Base-by-base conservation (phyloP, 2,888 invertebrate species). In the Lycaena phlaeas region DNA sequence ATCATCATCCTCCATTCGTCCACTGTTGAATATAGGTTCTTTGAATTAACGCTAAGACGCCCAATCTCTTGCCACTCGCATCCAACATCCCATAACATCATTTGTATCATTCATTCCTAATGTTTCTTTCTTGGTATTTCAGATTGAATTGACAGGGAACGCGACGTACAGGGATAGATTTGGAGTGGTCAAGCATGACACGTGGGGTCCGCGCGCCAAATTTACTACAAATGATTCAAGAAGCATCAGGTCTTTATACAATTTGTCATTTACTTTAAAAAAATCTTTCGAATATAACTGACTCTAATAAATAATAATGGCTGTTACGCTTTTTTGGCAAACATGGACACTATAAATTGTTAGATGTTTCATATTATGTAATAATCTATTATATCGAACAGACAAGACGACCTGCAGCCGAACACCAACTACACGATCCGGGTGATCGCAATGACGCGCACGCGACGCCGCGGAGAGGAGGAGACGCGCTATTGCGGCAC, bases 341-440 rank as follows among this genome's bases (percentile, higher is more conserved):
- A n/a, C n/a, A n/a, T n/a, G n/a, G n/a, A n/a, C n/a, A n/a, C n/a
- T n/a, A n/a, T n/a, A n/a, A n/a, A n/a, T n/a, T n/a, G n/a, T 53
- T 39, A 48, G 38, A 25, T 11, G 10, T n/a, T 22, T n/a, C 2
- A 9, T 26, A n/a, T n/a, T n/a, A 12, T 25, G 11, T 26, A 34
- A 14, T 10, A 14, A 7, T 12, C 4, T 27, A 17, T 14, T 2
- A 22, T 25, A 2, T 28, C 10, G 2, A 17, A 27, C 17, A 78
- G 82, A 43, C 91, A 92, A 58, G 89, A 90, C 53, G 89, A 90
- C 34, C 87, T 94, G 22, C 89, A 90, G 40, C 89, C 95, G 2
- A 95, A 96, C 68, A 95, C 95, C 0, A 91, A 93, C 67, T 95
- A 94, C 68, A 92, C 92, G 9, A 91, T 94, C 17, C 86, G 87